Conservation (phyloP, 30 jellyfish, hydroid and myxozoan species). For the Aurelia aurita complex sp. Pacific region DNA sequence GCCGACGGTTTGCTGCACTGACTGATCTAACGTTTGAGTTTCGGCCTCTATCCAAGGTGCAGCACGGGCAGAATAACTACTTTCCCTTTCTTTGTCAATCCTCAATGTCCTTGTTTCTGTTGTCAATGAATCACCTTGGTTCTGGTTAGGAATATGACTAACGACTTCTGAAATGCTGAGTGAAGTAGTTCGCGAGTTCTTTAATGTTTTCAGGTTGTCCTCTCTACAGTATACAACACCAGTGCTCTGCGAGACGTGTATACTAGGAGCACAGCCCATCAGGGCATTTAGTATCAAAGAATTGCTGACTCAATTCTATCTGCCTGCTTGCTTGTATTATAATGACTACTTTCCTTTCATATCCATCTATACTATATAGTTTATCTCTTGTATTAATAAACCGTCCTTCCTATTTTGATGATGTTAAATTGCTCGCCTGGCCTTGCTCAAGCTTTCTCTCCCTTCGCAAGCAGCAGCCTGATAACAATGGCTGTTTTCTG, state of each 20-base stretch:
- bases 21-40: conserved; percentile 61
- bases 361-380: too few relatives aligned
- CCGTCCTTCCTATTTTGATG: not conserved
- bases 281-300: conserved; percentile 69
- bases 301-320: not conserved
- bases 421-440: too few relatives aligned
- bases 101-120: conserved; percentile 63
- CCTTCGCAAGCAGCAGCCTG: conserved; percentile 7
- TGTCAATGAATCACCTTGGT: conserved; percentile 72
- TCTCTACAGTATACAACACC: conserved; percentile 97
- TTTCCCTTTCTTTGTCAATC: conserved; percentile 71
- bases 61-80: conserved; percentile 71
- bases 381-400: not conserved
- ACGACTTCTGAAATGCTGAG: conserved; percentile 93
- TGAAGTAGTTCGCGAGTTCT: conserved; percentile 78
- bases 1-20: conserved; percentile 71
- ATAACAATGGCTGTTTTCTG: conserved; percentile 28
- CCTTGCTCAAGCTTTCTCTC: not conserved
- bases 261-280: conserved; percentile 99
- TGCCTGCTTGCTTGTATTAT: too few relatives aligned
- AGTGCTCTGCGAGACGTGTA: conserved; percentile 98
- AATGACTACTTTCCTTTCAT: too few relatives aligned
- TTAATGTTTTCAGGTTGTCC: conserved; percentile 70
- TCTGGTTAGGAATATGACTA: conserved; percentile 79
- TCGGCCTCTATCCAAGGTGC: conserved; percentile 77